A percentile compares a stretch with the other conserved stretches of the same genome.
phyloP scores from a whole-genome alignment of 2,888 invertebrate species.

The Hirtodrosophila confusa region DNA sequence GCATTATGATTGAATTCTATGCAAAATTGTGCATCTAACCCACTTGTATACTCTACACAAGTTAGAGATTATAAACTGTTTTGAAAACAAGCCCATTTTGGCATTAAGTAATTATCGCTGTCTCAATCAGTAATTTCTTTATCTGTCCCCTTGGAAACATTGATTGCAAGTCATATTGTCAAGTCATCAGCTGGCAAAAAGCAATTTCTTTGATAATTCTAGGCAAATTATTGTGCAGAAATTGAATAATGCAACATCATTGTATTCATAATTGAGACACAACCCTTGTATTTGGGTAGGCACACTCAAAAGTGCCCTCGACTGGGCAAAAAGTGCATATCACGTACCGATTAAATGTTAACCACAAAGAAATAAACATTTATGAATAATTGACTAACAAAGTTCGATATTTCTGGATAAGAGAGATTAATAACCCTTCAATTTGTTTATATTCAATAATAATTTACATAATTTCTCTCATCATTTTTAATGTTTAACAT shows the following conservation, averaged over 20 bases:
- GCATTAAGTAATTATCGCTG: constrained; percentile 5
- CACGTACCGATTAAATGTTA: constrained; percentile 23
- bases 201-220: constrained; percentile 19
- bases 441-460: too few relatives aligned
- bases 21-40: constrained; percentile 23
- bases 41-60: background rate
- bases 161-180: constrained; percentile 11
- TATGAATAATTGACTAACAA: too few relatives aligned
- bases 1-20: constrained; percentile 43
- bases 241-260: constrained; percentile 37
- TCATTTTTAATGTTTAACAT: too few relatives aligned
- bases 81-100: background rate
- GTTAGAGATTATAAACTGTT: constrained; percentile 2
- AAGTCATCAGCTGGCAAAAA: constrained; percentile 20
- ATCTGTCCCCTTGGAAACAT: constrained; percentile 12
- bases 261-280: constrained; percentile 26
- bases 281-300: background rate
- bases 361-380: too few relatives aligned
- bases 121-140: constrained; percentile 11
- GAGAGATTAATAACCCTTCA: too few relatives aligned
- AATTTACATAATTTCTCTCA: too few relatives aligned
- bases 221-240: constrained; percentile 4
- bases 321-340: constrained; percentile 25
- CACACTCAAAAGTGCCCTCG: constrained; percentile 5
- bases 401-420: too few relatives aligned